Evolutionary conservation across 2,113 vertebrate genomes (phyloP), one percentile per base, ranked within the genome.

Genomic region (Stegostoma tigrinum): DNA sequence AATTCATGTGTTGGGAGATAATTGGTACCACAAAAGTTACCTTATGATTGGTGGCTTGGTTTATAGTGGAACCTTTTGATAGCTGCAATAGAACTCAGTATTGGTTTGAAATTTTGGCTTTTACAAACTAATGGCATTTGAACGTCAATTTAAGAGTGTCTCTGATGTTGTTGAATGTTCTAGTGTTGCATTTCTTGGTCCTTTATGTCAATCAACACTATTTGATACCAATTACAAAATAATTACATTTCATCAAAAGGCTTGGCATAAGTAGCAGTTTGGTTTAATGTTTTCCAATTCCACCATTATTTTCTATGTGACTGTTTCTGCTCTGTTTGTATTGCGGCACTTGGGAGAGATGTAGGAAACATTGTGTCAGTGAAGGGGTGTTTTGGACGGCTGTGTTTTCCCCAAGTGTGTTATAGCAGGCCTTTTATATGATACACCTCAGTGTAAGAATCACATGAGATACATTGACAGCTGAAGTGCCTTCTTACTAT

Each of bases 1-100:
- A 72, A 95, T 72, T 70, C 94, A 95, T 75, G 94, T 30, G 23
- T 95, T 72, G 94, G 15, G 68, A 68, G 67, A 95, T 95, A 95
- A 95, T 95, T 95, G 94, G 68, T 72, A 75, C 67, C 27, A 67
- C 24, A 45, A 95, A 70, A 34, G 94, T 95, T 72, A 72, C 23
- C 94, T 95, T 24, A 95, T 42, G 94, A 75, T 95, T 61, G 42
- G 94, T 75, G 70, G 24, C 38, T 52, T 34, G 2, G 94, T 72
- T 95, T 95, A 95, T 48, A 70, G 45, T 95, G 42, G 94, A 42
- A 15, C 72, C 38, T 27, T 95, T 72, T 75, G 94, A 95, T 95
- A 48, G 66, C 93, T 45, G 24, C 72, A 67, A 75, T 66, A 68
- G 67, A 45, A 67, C 94, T 72, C 67, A 72, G 67, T 52, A 72